phyloP scores from a whole-genome alignment of 1,140 invertebrate species.

The Neodiprion virginianus region DNA sequence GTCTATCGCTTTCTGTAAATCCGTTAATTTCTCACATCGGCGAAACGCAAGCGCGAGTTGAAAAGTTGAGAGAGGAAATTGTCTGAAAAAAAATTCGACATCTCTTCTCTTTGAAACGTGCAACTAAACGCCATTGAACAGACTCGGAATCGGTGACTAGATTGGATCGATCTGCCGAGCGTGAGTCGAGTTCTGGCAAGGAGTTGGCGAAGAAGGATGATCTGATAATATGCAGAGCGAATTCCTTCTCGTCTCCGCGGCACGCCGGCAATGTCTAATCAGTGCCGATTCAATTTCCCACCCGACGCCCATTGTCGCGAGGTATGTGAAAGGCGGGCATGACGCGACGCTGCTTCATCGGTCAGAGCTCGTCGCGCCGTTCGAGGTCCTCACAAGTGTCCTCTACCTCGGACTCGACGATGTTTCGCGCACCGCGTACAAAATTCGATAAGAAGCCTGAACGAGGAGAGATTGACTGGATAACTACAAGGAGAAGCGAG shows the following conservation, averaged over 20 bases:
- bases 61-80: too few species aligned
- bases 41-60: too few species aligned
- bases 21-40: too few species aligned
- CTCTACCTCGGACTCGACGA: too few species aligned
- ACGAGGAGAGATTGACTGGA: too few species aligned
- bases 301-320: constrained; percentile 45
- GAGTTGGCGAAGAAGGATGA: not conserved
- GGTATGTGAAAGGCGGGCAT: not conserved
- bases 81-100: too few species aligned
- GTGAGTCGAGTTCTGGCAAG: not conserved
- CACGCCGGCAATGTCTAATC: constrained; percentile 57
- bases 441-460: not conserved
- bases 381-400: too few species aligned
- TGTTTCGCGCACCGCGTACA: not conserved
- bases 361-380: not conserved
- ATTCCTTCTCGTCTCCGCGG: constrained; percentile 53
- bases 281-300: constrained; percentile 57
- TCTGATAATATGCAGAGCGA: constrained; percentile 36
- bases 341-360: not conserved
- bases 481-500: not conserved
- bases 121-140: too few species aligned
- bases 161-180: too few species aligned
- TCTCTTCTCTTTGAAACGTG: too few species aligned
- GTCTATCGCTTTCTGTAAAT: too few species aligned
- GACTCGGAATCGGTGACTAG: too few species aligned